Percentiles rank a stretch among this genome's conserved stretches.
Evolutionary conservation across 2,888 invertebrate genomes (phyloP).

Genomic region (Onchidella celtica): DNA sequence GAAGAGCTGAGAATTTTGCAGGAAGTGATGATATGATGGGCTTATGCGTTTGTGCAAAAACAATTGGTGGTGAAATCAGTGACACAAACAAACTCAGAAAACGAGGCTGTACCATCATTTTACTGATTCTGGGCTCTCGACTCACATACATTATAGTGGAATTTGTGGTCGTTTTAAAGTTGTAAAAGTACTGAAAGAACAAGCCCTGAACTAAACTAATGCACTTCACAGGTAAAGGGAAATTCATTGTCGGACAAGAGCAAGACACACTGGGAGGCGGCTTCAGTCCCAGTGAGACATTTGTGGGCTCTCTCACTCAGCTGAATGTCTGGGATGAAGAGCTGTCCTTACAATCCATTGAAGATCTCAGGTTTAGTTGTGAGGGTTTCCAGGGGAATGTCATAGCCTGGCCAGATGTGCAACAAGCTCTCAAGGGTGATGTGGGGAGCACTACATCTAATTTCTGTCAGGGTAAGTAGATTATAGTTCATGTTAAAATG

Average conservation of each 20-base stretch:
- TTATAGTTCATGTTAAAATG: too few species aligned
- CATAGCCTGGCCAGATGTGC: conserved; percentile 85
- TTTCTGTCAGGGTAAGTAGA: conserved; percentile 82
- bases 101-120: too few species aligned
- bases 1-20: too few species aligned
- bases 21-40: too few species aligned
- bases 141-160: too few species aligned
- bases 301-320: conserved; percentile 84
- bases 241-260: conserved; percentile 86
- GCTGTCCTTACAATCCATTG: conserved; percentile 81
- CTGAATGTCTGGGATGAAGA: conserved; percentile 84
- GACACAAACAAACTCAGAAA: too few species aligned
- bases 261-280: conserved; percentile 85
- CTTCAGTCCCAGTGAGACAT: conserved; percentile 86
- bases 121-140: too few species aligned
- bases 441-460: conserved; percentile 82
- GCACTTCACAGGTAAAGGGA: conserved; percentile 83
- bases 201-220: too few species aligned
- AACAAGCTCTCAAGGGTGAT: conserved; percentile 82
- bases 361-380: conserved; percentile 73
- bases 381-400: conserved; percentile 83
- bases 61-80: too few species aligned
- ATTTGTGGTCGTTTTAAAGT: too few species aligned
- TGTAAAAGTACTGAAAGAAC: too few species aligned
- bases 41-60: too few species aligned